These are phyloP conservation scores for Peromyscus leucopus DNA, from an alignment of 2,113 vertebrate species.

Conservation along the genomic window DNA sequence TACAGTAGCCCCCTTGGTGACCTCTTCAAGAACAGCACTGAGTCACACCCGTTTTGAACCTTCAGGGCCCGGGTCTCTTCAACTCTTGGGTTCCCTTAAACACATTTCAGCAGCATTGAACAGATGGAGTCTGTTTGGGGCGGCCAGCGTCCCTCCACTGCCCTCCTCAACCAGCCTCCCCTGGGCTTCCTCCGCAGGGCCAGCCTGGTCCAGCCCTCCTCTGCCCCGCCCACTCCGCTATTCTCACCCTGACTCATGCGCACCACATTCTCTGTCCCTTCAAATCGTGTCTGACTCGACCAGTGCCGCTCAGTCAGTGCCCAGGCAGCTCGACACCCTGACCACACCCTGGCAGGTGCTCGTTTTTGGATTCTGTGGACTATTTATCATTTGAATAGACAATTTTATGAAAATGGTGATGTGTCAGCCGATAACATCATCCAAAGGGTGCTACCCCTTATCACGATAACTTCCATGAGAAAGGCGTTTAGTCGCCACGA, in stretches of 20 bases:
- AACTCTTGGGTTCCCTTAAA: not conserved
- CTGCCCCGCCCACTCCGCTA: not conserved
- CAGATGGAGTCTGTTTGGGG: no score
- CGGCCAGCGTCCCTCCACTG: no score
- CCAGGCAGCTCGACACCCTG: not conserved
- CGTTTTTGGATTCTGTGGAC: not conserved
- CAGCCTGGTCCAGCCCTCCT: not conserved
- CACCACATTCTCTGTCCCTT: not conserved
- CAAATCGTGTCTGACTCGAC: not conserved
- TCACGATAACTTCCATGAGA: not conserved
- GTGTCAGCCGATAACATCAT: not conserved
- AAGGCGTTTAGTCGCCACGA: not conserved
- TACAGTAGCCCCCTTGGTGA: not conserved
- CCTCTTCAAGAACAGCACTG: not conserved
- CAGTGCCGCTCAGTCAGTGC: not conserved
- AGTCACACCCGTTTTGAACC: not conserved
- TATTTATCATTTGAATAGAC: slow-evolving; percentile 6
- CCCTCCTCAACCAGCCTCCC: not conserved
- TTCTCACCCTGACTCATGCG: not conserved
- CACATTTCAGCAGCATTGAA: not conserved
- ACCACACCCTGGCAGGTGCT: no score
- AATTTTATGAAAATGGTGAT: not conserved
- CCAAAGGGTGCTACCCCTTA: not conserved
- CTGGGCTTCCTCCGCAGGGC: not conserved
- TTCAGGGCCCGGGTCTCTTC: not conserved